Evolutionary conservation across 1,140 invertebrate species (phyloP), one percentile per base, ranked within the genome.

Genomic region (Cecropterus lyciades): DNA sequence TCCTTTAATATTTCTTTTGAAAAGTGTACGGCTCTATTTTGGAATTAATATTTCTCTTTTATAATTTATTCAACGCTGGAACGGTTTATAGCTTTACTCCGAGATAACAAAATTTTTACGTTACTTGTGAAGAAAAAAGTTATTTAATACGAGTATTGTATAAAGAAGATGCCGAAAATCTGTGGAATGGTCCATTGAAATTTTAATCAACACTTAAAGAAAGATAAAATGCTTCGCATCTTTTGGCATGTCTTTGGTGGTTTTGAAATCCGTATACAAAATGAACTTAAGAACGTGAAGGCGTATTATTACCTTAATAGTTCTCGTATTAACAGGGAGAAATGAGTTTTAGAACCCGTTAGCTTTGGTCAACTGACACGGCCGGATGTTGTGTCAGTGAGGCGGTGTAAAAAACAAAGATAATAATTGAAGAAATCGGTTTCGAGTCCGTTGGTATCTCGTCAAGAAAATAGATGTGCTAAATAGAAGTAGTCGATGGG

Each of bases 401-500:
- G 56, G 56, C 42, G 33, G 10, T 15, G 15, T 37, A 42, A 42
- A 13, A 48, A 48, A 60, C 16, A 49, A 48, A 60, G 72, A 49
- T 49, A 27, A 53, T 30, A 60, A 55, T 45, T 73, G 73, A 79
- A 72, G 69, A 68, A 73, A 71, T 57, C 69, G 70, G 63, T 69
- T 75, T 67, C 45, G 64, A 30, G 45, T 69, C 51, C 40, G 57
- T 65, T 63, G 48, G 73, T 60, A 67, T 70, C 75, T 75, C 70
- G 75, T 73, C 70, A 82, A 84, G 80, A 81, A 87, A 86, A 84
- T 81, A 71, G 78, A 80, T 79, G 75, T 80, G 80, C 80, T 88
- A 85, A 90, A 88, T 84, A 84, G 81, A 80, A 81, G 63, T 68
- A 75, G 55, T 70, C 70, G 80, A 85, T 82, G 76, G 77, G 49